A percentile compares a stretch with the other conserved stretches of the same genome.
Conservation (phyloP, 2,888 invertebrate genomes). For the Apocheima hispidaria region DNA sequence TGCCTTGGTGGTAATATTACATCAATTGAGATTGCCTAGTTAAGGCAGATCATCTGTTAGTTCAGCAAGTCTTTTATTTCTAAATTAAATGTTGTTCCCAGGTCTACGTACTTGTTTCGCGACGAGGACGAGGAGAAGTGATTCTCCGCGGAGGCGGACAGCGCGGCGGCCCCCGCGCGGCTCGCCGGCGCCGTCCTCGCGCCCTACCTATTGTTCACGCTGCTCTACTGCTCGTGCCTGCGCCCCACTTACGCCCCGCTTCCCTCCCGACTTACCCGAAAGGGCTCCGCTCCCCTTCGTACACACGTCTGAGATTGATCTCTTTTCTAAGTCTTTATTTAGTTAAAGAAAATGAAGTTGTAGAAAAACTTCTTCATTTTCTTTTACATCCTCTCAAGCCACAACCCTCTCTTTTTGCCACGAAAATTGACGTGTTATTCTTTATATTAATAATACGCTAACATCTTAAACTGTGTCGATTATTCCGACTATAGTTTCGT, state of each 20-base stretch:
- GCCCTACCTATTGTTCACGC: slow-evolving; percentile 72
- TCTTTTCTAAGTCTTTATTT: neutral
- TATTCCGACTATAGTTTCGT: no score
- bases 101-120: slow-evolving; percentile 94
- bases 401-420: no score
- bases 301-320: slow-evolving; percentile 1
- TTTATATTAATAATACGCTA: no score
- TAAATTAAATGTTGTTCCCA: slow-evolving; percentile 65
- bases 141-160: slow-evolving; percentile 66
- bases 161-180: slow-evolving; percentile 74
- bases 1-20: no score
- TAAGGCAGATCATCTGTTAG: no score
- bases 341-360: no score
- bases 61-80: no score
- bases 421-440: no score
- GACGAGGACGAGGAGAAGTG: slow-evolving; percentile 90
- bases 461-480: no score
- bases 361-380: neutral
- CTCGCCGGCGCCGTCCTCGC: slow-evolving; percentile 68
- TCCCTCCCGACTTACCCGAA: slow-evolving; percentile 5
- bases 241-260: slow-evolving; percentile 43
- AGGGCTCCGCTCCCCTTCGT: neutral
- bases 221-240: slow-evolving; percentile 68
- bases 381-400: neutral
- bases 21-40: no score